These are phyloP conservation scores for Andrena praecox DNA, from an alignment of 2,888 invertebrate genomes.

Conservation along the genomic window DNA sequence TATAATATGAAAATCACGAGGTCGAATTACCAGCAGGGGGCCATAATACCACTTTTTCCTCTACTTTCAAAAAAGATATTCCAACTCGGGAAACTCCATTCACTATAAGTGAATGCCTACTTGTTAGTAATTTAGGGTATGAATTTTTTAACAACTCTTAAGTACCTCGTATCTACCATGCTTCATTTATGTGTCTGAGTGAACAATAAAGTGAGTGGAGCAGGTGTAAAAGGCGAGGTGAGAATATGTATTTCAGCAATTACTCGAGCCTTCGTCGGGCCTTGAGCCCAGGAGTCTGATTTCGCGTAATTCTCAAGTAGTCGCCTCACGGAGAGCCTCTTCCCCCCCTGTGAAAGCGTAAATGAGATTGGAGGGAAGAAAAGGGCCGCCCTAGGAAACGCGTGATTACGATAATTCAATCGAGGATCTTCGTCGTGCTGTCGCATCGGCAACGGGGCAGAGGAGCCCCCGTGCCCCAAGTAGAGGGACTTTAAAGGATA, in stretches of 20 bases:
- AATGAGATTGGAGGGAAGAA: slow-evolving; percentile 72
- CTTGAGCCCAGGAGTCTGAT: slow-evolving; percentile 41
- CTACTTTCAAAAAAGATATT: too few species aligned
- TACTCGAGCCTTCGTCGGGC: slow-evolving; percentile 6
- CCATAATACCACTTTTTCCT: too few species aligned
- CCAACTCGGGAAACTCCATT: too few species aligned
- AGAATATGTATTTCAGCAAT: slow-evolving; percentile 36
- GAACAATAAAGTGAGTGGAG: not conserved
- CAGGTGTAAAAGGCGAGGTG: not conserved
- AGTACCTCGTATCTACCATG: not conserved
- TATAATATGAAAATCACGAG: too few species aligned
- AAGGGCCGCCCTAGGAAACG: slow-evolving; percentile 55
- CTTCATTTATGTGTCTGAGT: not conserved
- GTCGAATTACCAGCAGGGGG: too few species aligned
- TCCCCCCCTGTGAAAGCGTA: slow-evolving; percentile 41
- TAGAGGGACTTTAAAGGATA: slow-evolving; percentile 63
- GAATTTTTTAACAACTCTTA: too few species aligned
- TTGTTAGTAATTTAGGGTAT: too few species aligned
- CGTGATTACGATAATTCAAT: slow-evolving; percentile 77
- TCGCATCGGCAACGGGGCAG: slow-evolving; percentile 52
- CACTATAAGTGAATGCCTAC: too few species aligned
- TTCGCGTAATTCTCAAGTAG: slow-evolving; percentile 50
- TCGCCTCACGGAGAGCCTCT: slow-evolving; percentile 58
- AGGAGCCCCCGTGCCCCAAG: slow-evolving; percentile 7
- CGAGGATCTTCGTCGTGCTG: slow-evolving; percentile 69